Evolutionary conservation across 2,797 vertebrate genomes (phyloP).

Genomic region (Carapus acus): DNA sequence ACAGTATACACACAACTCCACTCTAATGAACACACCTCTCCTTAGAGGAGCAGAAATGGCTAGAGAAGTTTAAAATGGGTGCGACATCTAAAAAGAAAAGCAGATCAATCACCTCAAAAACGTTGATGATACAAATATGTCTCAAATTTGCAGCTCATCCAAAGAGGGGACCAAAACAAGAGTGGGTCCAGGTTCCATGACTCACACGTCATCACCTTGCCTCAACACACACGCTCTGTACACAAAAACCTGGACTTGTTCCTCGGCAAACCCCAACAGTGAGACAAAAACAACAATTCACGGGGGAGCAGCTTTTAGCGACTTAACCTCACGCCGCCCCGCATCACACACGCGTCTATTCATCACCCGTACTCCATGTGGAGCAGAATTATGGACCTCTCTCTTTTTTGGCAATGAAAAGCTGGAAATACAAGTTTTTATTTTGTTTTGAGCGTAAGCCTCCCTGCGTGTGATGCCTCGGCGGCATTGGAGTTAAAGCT

Average conservation of each 20-base stretch:
- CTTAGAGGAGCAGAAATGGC: not conserved
- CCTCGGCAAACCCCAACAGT: constrained; percentile 9
- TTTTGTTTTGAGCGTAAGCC: constrained; percentile 51
- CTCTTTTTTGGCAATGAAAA: too few relatives aligned
- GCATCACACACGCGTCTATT: too few relatives aligned
- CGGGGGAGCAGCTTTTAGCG: not conserved
- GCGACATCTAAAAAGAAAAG: too few relatives aligned
- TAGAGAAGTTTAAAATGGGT: too few relatives aligned
- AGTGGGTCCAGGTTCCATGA: constrained; percentile 33
- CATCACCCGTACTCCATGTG: too few relatives aligned
- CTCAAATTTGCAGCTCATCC: too few relatives aligned
- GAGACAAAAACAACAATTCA: constrained; percentile 9
- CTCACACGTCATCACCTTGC: constrained; percentile 42
- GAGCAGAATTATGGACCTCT: too few relatives aligned
- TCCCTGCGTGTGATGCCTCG: constrained; percentile 50
- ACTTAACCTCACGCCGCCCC: constrained; percentile 8
- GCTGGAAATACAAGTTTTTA: constrained; percentile 55
- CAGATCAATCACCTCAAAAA: too few relatives aligned
- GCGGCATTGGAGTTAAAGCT: constrained; percentile 45
- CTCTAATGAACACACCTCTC: constrained; percentile 17
- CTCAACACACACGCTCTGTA: constrained; percentile 25
- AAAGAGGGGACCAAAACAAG: constrained; percentile 38
- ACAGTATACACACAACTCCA: too few relatives aligned
- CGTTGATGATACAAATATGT: too few relatives aligned
- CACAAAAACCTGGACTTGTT: constrained; percentile 42